Base-by-base conservation (phyloP, 1,140 invertebrate genomes). In the Orussus abietinus region DNA sequence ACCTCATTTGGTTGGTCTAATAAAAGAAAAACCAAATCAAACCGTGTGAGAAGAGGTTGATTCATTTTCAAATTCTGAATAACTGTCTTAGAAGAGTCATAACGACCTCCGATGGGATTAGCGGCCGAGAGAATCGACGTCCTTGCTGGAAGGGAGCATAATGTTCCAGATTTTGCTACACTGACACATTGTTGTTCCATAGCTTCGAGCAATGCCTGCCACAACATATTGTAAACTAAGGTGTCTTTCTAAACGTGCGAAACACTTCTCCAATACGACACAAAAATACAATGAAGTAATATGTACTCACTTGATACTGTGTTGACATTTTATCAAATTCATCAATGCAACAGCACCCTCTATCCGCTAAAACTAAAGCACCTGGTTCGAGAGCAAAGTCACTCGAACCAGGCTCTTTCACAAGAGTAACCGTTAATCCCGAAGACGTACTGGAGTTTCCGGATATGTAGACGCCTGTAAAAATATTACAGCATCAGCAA, bases 141-240 rank as follows among this genome's bases (percentile, higher is more conserved):
- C 32, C 87, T 76, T 1, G 90, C 85, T 19, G 86, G 83, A 25
- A 96, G 71, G 33, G 82, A 86, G 66, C 82, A 88, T 47, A 87
- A 79, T 10, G 86, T 75, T n/a, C 87, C 86, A 12, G 87, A 86
- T 69, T 96, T 93, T 0, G 92, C 90, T 40, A 97, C 81, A 62
- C 89, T 92, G 2, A 96, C 84, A 42, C 84, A 83, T 53, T 95
- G 88, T 55, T 96, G 92, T 67, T 97, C 93, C 92, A 98, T 96
- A 9, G 89, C 89, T 79, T 97, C 93, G 28, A 96, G 70, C 22
- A 98, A 72, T 33, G 84, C 82, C 73, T 82, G 47, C 53, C 49
- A 37, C 66, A 49, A 53, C 51, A 47, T 12, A 33, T 42, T 39
- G 31, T 15, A 35, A 3, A 38, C 17, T 14, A 12, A 28, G 10